A percentile compares a stretch with the other conserved stretches of the same genome.
Evolutionary conservation across 2,113 vertebrate genomes (phyloP).

Genomic region (Erpornis zantholeuca): DNA sequence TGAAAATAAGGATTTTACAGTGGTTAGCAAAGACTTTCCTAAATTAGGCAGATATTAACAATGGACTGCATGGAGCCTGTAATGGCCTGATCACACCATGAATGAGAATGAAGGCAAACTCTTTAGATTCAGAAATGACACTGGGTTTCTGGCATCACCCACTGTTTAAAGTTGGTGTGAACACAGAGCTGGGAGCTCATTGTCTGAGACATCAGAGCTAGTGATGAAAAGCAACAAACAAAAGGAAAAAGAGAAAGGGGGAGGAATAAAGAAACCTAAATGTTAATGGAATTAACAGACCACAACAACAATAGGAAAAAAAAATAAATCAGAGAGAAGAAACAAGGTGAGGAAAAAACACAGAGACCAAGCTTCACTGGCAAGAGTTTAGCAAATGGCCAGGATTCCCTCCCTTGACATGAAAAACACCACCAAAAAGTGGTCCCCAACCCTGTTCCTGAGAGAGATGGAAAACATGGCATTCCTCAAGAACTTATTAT

Average conservation of each 20-base stretch:
- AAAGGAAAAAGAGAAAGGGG: background rate
- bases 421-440: background rate
- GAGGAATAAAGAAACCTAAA: background rate
- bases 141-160: background rate
- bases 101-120: conserved; percentile 9
- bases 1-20: conserved; percentile 53
- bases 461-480: background rate
- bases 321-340: background rate
- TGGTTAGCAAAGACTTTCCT: conserved; percentile 34
- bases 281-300: background rate
- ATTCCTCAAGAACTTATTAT: background rate
- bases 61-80: conserved; percentile 5
- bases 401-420: background rate
- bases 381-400: background rate
- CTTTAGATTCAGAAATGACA: background rate
- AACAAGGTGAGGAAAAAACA: background rate
- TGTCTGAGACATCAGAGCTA: background rate
- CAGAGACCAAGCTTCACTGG: background rate
- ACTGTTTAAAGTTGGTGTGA: conserved; percentile 24
- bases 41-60: conserved; percentile 53
- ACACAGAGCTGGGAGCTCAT: conserved; percentile 15
- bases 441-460: background rate
- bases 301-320: background rate
- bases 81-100: background rate
- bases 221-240: background rate